Conservation (phyloP, 2,888 invertebrate genomes). For the Napeogenes inachia region DNA sequence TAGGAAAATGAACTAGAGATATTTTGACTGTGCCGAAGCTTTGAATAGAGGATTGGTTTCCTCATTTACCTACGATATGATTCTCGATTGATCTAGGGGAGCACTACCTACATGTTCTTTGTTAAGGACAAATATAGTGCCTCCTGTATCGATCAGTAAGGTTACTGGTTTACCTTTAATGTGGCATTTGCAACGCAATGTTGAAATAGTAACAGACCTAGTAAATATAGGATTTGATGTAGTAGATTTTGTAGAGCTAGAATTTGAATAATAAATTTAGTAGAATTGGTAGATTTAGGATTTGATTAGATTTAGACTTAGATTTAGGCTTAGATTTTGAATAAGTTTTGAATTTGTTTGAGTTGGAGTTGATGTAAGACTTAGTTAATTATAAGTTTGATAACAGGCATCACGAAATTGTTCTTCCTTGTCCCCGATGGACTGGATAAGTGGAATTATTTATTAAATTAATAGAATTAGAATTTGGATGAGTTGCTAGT, state of each 20-base stretch:
- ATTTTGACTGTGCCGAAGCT: slow-evolving; percentile 32
- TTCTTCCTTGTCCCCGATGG: slow-evolving; percentile 15
- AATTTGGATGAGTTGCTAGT: not conserved
- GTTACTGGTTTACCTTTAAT: slow-evolving; percentile 31
- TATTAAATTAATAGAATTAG: no score
- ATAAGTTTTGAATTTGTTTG: not conserved
- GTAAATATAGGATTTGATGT: slow-evolving; percentile 20
- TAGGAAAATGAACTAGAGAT: slow-evolving; percentile 32
- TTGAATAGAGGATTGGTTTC: slow-evolving; percentile 24
- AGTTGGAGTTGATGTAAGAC: no score
- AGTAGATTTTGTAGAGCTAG: slow-evolving; percentile 1
- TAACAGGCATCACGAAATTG: no score
- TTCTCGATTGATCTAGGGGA: no score
- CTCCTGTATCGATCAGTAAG: slow-evolving; percentile 27
- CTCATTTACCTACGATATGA: slow-evolving; percentile 31
- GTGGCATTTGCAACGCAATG: slow-evolving; percentile 34
- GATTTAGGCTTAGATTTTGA: slow-evolving; percentile 20
- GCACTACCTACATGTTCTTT: no score
- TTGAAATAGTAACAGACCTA: slow-evolving; percentile 26
- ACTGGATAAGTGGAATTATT: slow-evolving; percentile 13
- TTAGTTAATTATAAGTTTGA: not conserved
- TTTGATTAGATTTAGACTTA: slow-evolving; percentile 12
- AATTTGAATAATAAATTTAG: no score
- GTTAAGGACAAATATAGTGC: slow-evolving; percentile 8
- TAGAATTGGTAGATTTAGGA: slow-evolving; percentile 16